Percentiles rank a stretch among this genome's conserved stretches.
phyloP scores from a whole-genome alignment of 2,113 vertebrate genomes.

The Patagioenas fasciata region DNA sequence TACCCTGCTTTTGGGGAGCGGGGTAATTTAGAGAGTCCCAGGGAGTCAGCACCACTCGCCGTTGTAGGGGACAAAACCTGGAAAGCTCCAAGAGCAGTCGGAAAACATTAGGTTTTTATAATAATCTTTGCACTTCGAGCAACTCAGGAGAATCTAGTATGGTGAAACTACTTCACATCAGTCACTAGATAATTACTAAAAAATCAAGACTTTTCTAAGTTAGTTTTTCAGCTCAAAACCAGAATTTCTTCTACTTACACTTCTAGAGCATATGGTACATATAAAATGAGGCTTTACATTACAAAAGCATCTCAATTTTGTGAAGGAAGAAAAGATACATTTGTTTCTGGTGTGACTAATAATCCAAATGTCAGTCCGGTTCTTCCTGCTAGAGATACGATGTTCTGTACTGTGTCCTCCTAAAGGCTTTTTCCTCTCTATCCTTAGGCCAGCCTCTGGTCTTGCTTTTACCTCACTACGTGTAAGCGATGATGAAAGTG shows the following conservation, averaged over 20 bases:
- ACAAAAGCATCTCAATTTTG: neutral
- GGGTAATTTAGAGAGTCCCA: neutral
- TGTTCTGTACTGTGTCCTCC: neutral
- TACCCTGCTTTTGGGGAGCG: neutral
- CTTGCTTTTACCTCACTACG: neutral
- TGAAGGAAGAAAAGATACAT: neutral
- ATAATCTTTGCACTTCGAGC: neutral
- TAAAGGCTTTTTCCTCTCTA: neutral
- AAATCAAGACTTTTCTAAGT: neutral
- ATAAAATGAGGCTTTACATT: neutral
- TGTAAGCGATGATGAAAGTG: neutral
- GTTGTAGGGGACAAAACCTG: neutral
- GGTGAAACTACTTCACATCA: neutral
- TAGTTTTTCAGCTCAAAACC: neutral
- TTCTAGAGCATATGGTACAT: neutral
- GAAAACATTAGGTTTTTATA: neutral
- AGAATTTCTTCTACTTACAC: neutral
- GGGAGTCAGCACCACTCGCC: rapidly evolving
- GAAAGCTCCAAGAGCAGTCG: neutral
- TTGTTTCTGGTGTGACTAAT: neutral
- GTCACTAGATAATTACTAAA: neutral
- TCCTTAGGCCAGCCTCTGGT: neutral
- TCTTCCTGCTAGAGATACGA: neutral
- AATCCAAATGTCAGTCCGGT: neutral
- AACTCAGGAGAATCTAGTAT: neutral